Conservation (phyloP, 1,140 invertebrate species). For the Cataglyphis hispanica region DNA sequence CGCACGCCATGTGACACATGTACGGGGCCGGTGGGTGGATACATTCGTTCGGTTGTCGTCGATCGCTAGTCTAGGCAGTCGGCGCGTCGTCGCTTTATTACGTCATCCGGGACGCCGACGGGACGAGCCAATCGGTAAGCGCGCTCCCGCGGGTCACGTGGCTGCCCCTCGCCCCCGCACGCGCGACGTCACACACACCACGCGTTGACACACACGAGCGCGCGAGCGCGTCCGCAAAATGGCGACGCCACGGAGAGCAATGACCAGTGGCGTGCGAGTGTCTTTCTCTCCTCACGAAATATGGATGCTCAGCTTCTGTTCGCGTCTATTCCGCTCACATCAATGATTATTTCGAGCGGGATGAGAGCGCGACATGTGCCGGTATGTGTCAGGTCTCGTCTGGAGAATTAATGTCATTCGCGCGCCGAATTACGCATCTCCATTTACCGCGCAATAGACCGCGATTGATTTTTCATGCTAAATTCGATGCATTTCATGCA, state of each 20-base stretch:
- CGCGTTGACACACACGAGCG: background rate
- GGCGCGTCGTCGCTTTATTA: constrained; percentile 65
- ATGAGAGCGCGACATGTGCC: constrained; percentile 9
- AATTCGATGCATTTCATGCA: constrained; percentile 8
- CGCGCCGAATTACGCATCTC: constrained; percentile 52
- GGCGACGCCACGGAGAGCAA: constrained; percentile 60
- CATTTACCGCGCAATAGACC: constrained; percentile 49
- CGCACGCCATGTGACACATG: background rate
- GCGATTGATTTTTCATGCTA: constrained; percentile 56
- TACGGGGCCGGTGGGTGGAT: constrained; percentile 53
- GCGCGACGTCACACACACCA: constrained; percentile 21
- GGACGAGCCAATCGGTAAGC: constrained; percentile 66
- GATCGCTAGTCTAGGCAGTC: constrained; percentile 60
- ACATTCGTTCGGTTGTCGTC: constrained; percentile 62
- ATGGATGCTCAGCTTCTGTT: constrained; percentile 51
- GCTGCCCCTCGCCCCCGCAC: constrained; percentile 55
- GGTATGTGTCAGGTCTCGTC: constrained; percentile 42
- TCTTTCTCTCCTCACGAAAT: constrained; percentile 24
- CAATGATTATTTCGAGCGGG: constrained; percentile 34
- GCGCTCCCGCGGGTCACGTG: constrained; percentile 62
- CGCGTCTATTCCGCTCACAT: constrained; percentile 32
- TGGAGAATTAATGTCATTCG: constrained; percentile 57
- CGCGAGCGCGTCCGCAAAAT: constrained; percentile 66
- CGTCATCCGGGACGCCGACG: constrained; percentile 64
- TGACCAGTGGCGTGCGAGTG: constrained; percentile 51